These are phyloP conservation scores for Slavum lentiscoides DNA, from an alignment of 2,888 invertebrate genomes.

Conservation along the genomic window DNA sequence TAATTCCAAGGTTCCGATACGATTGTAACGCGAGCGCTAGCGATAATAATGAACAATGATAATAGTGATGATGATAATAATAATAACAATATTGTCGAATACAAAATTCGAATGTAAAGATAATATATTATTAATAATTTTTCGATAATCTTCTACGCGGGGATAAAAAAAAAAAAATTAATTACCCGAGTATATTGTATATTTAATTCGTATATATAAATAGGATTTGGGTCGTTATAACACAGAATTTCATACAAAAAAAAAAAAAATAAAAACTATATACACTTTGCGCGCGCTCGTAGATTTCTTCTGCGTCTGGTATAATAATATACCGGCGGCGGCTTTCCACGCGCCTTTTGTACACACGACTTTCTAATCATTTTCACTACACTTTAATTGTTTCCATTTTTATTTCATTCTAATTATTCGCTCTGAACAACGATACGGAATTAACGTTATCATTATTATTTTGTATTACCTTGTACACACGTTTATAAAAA, in stretches of 20 bases:
- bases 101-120: not conserved
- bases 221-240: not conserved
- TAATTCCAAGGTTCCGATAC: conserved; percentile 39
- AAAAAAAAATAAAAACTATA: conserved; percentile 4
- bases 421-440: conserved; percentile 14
- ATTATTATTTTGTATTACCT: too few species aligned
- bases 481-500: too few species aligned
- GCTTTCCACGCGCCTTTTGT: conserved; percentile 17
- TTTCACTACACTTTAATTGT: not conserved
- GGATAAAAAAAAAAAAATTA: too few species aligned
- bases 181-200: not conserved
- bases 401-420: not conserved
- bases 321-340: not conserved
- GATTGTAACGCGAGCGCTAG: conserved; percentile 3
- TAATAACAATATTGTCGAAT: not conserved
- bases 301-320: not conserved
- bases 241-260: too few species aligned
- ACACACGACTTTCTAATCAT: conserved; percentile 3
- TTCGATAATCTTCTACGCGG: too few species aligned
- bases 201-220: not conserved
- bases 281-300: too few species aligned
- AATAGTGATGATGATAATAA: not conserved
- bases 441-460: not conserved
- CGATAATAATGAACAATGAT: conserved; percentile 11
- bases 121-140: too few species aligned